Conservation (phyloP, 2,113 vertebrate genomes). For the Arothron firmamentum region DNA sequence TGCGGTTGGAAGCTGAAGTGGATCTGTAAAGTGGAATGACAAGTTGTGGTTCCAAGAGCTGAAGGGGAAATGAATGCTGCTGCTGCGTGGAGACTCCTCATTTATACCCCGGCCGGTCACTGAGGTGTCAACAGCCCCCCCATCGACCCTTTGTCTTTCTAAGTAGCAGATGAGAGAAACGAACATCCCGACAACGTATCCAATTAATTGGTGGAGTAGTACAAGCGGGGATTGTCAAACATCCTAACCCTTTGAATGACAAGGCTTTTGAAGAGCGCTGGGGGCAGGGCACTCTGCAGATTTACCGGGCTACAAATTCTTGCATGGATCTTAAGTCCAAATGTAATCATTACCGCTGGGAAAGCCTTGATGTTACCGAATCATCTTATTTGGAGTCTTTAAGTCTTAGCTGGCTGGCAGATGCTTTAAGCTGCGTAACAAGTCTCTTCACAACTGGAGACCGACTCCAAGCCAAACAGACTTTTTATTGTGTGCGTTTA, state of each 20-base stretch:
- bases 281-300: slow-evolving; percentile 42
- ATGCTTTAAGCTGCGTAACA: slow-evolving; percentile 70
- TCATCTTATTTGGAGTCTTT: slow-evolving; percentile 72
- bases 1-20: neutral
- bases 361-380: slow-evolving; percentile 76
- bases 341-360: slow-evolving; percentile 75
- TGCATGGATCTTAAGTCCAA: slow-evolving; percentile 74
- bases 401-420: slow-evolving; percentile 59
- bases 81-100: slow-evolving; percentile 1
- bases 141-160: slow-evolving; percentile 69
- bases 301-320: slow-evolving; percentile 74
- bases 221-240: slow-evolving; percentile 80
- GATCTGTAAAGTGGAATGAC: neutral
- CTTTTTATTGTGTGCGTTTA: neutral
- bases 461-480: slow-evolving; percentile 10
- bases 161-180: slow-evolving; percentile 75
- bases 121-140: slow-evolving; percentile 76
- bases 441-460: slow-evolving; percentile 50
- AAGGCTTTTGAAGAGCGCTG: slow-evolving; percentile 67
- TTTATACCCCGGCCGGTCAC: slow-evolving; percentile 66
- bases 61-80: slow-evolving; percentile 40
- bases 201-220: slow-evolving; percentile 81
- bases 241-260: slow-evolving; percentile 75
- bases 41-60: slow-evolving; percentile 24
- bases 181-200: slow-evolving; percentile 76